Conservation (phyloP, 2,113 vertebrate genomes). For the Cercopithecus mona region DNA sequence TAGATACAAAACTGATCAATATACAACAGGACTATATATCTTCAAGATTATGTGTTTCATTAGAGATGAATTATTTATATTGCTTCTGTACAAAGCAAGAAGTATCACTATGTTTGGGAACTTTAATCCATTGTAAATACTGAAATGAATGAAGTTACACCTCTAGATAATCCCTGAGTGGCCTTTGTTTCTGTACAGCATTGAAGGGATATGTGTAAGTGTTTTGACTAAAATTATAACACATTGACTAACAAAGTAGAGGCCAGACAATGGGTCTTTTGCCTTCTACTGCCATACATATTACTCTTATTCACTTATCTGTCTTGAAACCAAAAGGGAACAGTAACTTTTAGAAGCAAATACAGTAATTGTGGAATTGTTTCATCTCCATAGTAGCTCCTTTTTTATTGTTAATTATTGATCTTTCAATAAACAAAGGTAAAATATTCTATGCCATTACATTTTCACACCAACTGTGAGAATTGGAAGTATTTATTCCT, state of each 20-base stretch:
- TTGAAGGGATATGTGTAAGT: not conserved
- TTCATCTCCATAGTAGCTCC: not conserved
- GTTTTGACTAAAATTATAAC: not conserved
- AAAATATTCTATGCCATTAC: not conserved
- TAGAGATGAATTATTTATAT: not conserved
- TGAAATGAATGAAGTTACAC: not conserved
- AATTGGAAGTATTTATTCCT: not conserved
- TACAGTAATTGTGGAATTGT: not conserved
- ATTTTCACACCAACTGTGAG: not conserved
- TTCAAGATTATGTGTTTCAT: not conserved
- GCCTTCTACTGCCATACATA: not conserved
- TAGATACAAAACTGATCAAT: not conserved
- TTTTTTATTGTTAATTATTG: slow-evolving; percentile 16
- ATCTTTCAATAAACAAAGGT: not conserved
- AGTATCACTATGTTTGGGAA: not conserved
- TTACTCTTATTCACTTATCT: not conserved
- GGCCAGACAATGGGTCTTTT: not conserved
- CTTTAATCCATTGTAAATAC: not conserved
- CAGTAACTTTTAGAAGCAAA: slow-evolving; percentile 23
- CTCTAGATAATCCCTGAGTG: not conserved
- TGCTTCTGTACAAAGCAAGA: not conserved
- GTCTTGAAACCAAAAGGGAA: slow-evolving; percentile 23
- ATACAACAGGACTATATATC: not conserved
- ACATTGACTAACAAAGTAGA: not conserved
- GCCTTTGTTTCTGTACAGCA: not conserved